phyloP scores from a whole-genome alignment of 2,888 invertebrate species.

The Nephrotoma appendiculata region DNA sequence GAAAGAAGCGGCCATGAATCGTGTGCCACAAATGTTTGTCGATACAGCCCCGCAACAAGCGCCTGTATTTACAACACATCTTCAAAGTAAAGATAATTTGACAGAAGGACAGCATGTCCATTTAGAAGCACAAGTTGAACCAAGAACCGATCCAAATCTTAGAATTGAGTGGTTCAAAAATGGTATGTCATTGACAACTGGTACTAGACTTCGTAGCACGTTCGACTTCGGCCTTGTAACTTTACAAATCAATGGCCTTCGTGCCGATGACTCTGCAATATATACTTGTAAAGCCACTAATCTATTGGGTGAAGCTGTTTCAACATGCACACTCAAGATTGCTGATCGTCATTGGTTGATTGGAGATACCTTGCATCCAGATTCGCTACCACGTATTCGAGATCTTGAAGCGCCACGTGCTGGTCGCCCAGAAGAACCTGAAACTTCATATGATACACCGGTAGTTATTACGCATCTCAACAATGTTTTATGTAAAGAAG shows the following conservation, averaged over 20 bases:
- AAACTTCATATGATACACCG: slow-evolving; percentile 68
- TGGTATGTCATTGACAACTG: slow-evolving; percentile 70
- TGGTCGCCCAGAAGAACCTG: slow-evolving; percentile 50
- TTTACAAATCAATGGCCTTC: slow-evolving; percentile 70
- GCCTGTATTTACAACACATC: slow-evolving; percentile 89
- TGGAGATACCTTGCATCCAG: slow-evolving; percentile 76
- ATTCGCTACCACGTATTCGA: slow-evolving; percentile 73
- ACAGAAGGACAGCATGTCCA: slow-evolving; percentile 77
- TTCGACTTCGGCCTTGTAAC: slow-evolving; percentile 96
- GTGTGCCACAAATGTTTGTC: slow-evolving; percentile 75
- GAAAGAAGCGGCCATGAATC: slow-evolving; percentile 85
- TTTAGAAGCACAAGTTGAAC: slow-evolving; percentile 82
- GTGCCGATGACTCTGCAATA: slow-evolving; percentile 85
- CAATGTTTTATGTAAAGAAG: slow-evolving; percentile 77
- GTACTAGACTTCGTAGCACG: slow-evolving; percentile 79
- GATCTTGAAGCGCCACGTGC: slow-evolving; percentile 69
- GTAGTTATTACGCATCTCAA: slow-evolving; percentile 84
- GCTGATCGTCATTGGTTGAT: slow-evolving; percentile 80
- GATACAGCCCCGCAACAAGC: slow-evolving; percentile 78
- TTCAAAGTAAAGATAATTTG: slow-evolving; percentile 69
- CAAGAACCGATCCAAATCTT: slow-evolving; percentile 74
- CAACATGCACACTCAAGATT: slow-evolving; percentile 78
- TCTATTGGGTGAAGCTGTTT: slow-evolving; percentile 84
- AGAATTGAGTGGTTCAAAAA: slow-evolving; percentile 88
- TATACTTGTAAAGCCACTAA: slow-evolving; percentile 94